A percentile compares a stretch with the other conserved stretches of the same genome.
Conservation (phyloP, 2,888 invertebrate genomes). For the Cynaeus angustus region DNA sequence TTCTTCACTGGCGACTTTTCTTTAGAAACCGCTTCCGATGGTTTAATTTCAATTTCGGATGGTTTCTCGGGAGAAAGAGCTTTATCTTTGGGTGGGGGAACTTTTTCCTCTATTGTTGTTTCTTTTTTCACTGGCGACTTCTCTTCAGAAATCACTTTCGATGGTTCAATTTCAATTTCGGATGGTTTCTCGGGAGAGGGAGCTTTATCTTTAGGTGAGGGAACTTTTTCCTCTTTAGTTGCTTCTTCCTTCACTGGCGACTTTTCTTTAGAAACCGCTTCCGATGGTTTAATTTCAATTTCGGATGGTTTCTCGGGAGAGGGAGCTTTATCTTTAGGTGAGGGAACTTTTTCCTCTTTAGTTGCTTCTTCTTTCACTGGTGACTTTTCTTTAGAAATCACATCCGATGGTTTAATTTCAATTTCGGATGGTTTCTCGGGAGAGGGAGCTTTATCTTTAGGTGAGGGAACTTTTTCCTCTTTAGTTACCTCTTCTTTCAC, state of each 20-base stretch:
- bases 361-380: neutral
- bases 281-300: neutral
- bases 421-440: slow-evolving; percentile 16
- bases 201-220: slow-evolving; percentile 8
- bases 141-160: neutral
- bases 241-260: slow-evolving; percentile 1
- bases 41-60: slow-evolving; percentile 10
- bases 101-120: slow-evolving; percentile 15
- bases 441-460: slow-evolving; percentile 18
- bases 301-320: slow-evolving; percentile 9
- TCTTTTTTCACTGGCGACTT: slow-evolving; percentile 14
- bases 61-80: slow-evolving; percentile 20
- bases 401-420: neutral
- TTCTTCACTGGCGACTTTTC: neutral
- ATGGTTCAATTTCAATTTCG: neutral
- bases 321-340: slow-evolving; percentile 19
- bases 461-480: neutral
- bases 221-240: neutral
- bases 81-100: slow-evolving; percentile 14
- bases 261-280: neutral
- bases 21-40: neutral
- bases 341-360: slow-evolving; percentile 1
- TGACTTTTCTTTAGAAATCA: neutral
- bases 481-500: neutral
- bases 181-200: neutral